These are phyloP conservation scores for Ceraclea dissimilis DNA, from an alignment of 2,888 invertebrate genomes.

Conservation along the genomic window DNA sequence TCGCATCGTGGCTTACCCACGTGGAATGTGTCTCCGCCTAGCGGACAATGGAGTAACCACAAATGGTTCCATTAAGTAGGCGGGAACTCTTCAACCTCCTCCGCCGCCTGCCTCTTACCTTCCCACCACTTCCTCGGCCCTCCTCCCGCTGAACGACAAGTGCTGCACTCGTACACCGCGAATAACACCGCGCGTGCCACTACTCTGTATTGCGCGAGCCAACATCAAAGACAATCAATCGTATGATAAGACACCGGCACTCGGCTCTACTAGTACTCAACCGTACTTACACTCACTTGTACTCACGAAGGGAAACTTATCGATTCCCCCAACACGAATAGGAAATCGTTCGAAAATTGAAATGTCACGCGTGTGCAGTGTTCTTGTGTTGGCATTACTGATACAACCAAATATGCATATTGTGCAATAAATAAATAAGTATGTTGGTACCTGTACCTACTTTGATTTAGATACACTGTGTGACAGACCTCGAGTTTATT, in stretches of 20 bases:
- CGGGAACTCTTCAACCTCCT: constrained; percentile 19
- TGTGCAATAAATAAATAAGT: too few relatives aligned
- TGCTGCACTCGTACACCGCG: constrained; percentile 17
- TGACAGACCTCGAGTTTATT: neutral
- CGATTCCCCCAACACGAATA: neutral
- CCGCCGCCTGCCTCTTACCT: constrained; percentile 18
- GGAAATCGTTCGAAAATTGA: constrained; percentile 1
- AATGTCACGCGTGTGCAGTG: neutral
- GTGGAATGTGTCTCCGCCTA: constrained; percentile 10
- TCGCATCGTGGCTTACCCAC: constrained; percentile 14
- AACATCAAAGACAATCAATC: constrained; percentile 12
- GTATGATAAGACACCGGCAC: constrained; percentile 6
- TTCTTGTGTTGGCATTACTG: neutral
- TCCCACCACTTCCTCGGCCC: constrained; percentile 19
- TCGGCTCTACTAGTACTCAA: neutral
- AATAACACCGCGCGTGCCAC: constrained; percentile 19
- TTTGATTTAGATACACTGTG: too few relatives aligned
- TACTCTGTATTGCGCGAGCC: constrained; percentile 5
- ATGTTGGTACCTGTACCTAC: too few relatives aligned
- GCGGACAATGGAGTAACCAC: constrained; percentile 10
- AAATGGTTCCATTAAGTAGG: constrained; percentile 18
- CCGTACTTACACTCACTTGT: neutral
- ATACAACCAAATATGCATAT: neutral
- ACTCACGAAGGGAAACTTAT: neutral
- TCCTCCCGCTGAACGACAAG: constrained; percentile 20